phyloP scores from a whole-genome alignment of 2,797 vertebrate species.

The Manis javanica region DNA sequence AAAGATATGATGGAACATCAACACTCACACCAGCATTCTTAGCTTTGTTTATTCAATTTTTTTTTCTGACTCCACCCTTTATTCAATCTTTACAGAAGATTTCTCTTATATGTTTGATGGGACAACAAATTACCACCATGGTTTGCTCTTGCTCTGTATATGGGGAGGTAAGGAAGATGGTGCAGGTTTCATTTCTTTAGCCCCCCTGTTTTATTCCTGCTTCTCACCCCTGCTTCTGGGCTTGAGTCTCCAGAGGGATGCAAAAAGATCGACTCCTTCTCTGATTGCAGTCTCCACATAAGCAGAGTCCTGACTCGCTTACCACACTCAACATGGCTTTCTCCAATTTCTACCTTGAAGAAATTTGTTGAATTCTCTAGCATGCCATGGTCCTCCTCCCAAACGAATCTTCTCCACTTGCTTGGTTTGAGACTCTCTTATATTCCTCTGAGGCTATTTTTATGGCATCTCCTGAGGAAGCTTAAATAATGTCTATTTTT shows the following conservation, averaged over 20 bases:
- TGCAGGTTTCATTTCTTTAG: neutral
- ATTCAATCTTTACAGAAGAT: neutral
- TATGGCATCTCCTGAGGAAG: neutral
- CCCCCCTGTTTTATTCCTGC: neutral
- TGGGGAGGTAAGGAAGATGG: neutral
- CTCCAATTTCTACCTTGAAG: neutral
- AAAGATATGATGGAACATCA: neutral
- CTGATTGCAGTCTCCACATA: neutral
- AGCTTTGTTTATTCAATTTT: neutral
- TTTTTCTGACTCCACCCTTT: too few species aligned
- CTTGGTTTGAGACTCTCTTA: neutral
- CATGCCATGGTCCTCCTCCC: neutral
- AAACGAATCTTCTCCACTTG: neutral
- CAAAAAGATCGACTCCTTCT: neutral
- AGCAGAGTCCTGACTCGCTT: neutral
- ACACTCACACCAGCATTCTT: neutral
- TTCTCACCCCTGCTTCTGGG: neutral
- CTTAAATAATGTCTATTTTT: constrained; percentile 7
- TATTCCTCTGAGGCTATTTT: constrained; percentile 18
- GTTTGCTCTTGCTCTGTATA: neutral
- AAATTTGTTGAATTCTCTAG: constrained; percentile 21
- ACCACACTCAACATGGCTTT: neutral
- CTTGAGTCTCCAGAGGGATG: neutral
- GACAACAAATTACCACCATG: neutral
- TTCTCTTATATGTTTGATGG: neutral